Evolutionary conservation across 1,140 invertebrate genomes (phyloP).

Genomic region (Aphaenogaster ashmeadi): DNA sequence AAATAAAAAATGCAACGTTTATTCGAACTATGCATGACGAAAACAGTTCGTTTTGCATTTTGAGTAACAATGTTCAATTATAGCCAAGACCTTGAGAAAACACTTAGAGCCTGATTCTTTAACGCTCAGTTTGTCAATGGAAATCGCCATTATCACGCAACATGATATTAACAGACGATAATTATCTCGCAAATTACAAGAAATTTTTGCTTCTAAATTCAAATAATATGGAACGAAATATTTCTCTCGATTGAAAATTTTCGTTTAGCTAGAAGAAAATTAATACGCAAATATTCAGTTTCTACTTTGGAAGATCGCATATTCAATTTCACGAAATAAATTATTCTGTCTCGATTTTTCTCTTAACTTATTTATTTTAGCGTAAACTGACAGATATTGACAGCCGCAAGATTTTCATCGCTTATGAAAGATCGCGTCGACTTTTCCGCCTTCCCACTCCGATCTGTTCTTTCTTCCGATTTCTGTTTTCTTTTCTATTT

Average conservation of each 20-base stretch:
- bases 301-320: not conserved
- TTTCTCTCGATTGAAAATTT: not conserved
- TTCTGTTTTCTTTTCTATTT: not conserved
- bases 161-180: slow-evolving; percentile 18
- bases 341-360: not conserved
- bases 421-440: not conserved
- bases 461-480: not conserved
- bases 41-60: not conserved
- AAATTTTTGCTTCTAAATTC: not conserved
- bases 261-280: not conserved
- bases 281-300: slow-evolving; percentile 14
- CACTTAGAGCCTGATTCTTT: not conserved
- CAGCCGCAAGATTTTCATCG: not conserved
- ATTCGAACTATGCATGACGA: not conserved
- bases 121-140: not conserved
- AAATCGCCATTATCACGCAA: not conserved
- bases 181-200: not conserved
- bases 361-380: not conserved
- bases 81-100: not conserved
- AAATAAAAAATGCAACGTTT: slow-evolving; percentile 32
- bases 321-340: not conserved
- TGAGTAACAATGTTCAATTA: not conserved
- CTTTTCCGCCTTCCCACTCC: not conserved
- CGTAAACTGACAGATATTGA: not conserved
- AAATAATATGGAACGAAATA: not conserved